phyloP scores from a whole-genome alignment of 2,113 vertebrate genomes.

The Oxygymnocypris stewartii region DNA sequence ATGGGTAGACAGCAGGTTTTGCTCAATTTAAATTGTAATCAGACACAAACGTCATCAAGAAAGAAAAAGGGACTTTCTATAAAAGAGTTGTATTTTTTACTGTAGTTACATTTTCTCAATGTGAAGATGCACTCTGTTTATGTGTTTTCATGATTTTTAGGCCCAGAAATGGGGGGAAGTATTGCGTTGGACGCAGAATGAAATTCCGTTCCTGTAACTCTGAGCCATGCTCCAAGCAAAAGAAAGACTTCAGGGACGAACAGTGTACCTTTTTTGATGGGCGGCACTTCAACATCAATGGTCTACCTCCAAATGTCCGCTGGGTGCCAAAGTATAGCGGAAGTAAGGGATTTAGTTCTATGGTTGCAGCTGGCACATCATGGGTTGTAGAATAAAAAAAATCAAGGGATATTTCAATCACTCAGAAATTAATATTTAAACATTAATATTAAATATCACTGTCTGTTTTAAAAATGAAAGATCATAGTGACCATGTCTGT shows the following conservation, averaged over 20 bases:
- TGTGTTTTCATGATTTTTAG: slow-evolving; percentile 67
- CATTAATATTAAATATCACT: background rate
- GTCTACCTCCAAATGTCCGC: slow-evolving; percentile 91
- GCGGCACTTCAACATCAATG: slow-evolving; percentile 97
- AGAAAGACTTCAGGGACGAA: slow-evolving; percentile 93
- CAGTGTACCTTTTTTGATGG: slow-evolving; percentile 92
- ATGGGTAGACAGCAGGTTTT: slow-evolving; percentile 8
- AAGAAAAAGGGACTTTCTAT: background rate
- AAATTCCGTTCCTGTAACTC: slow-evolving; percentile 98
- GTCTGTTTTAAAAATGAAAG: background rate
- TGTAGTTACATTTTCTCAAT: background rate
- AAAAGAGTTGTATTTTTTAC: too few relatives aligned
- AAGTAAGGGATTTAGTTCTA: slow-evolving; percentile 79
- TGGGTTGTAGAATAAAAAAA: background rate
- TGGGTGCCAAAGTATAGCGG: slow-evolving; percentile 99
- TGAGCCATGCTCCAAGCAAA: slow-evolving; percentile 89
- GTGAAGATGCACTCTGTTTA: background rate
- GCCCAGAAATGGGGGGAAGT: slow-evolving; percentile 91
- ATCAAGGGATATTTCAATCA: background rate
- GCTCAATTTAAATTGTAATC: background rate
- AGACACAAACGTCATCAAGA: background rate
- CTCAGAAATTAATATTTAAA: background rate
- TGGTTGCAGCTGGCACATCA: background rate
- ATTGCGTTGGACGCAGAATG: slow-evolving; percentile 95
- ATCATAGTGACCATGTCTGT: background rate